These are phyloP conservation scores for Cynodonichthys magdalenae DNA, from an alignment of 2,797 vertebrate genomes.

Conservation along the genomic window DNA sequence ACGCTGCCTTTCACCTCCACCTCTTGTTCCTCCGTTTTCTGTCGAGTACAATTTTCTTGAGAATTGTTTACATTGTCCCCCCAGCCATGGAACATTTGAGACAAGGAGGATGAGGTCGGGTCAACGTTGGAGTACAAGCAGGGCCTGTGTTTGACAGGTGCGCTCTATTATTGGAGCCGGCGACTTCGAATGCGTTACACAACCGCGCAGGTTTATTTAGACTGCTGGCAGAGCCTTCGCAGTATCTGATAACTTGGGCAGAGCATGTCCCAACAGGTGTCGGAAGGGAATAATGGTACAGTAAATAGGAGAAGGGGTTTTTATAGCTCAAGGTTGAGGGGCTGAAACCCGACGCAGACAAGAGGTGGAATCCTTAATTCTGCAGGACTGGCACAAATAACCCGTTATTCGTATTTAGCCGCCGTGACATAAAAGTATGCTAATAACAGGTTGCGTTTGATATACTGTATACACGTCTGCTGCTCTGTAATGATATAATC, in stretches of 20 bases:
- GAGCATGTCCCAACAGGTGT: constrained; percentile 75
- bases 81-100: constrained; percentile 58
- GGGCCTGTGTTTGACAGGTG: constrained; percentile 80
- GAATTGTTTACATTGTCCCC: constrained; percentile 56
- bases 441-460: constrained; percentile 88
- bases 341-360: constrained; percentile 36
- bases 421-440: constrained; percentile 73
- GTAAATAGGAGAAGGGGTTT: constrained; percentile 60
- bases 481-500: constrained; percentile 90
- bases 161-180: constrained; percentile 72
- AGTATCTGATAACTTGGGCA: constrained; percentile 69
- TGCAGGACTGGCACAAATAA: constrained; percentile 43
- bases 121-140: constrained; percentile 66
- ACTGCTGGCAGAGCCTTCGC: constrained; percentile 50
- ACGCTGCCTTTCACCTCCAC: constrained; percentile 45
- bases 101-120: constrained; percentile 64
- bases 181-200: constrained; percentile 75
- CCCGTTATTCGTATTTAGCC: constrained; percentile 56
- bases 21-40: constrained; percentile 38
- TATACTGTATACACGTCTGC: constrained; percentile 88
- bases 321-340: constrained; percentile 66
- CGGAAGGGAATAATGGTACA: constrained; percentile 56
- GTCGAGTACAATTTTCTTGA: constrained; percentile 56
- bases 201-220: constrained; percentile 73
- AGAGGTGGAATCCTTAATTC: constrained; percentile 46